Percentiles rank a stretch among this genome's conserved stretches.
Conservation (phyloP, 2,888 invertebrate genomes). For the Ischnura elegans region DNA sequence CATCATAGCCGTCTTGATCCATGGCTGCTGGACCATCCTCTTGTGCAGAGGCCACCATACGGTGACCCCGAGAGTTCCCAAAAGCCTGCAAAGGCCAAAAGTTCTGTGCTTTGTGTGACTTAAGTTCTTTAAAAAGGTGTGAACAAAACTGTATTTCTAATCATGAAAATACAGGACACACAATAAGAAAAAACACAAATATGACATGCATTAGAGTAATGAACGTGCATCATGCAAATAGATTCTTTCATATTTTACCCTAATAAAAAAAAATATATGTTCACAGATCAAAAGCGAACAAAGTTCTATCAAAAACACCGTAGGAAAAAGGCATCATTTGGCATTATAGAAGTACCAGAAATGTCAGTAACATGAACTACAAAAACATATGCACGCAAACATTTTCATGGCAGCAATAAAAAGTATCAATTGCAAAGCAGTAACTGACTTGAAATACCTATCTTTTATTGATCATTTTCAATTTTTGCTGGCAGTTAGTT, state of each 20-base stretch:
- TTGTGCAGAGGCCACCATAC: conserved; percentile 78
- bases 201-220: neutral
- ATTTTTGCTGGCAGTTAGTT: too few relatives aligned
- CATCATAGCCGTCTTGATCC: conserved; percentile 76
- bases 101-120: conserved; percentile 81
- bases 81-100: conserved; percentile 91
- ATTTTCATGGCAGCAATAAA: too few relatives aligned
- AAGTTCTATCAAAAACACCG: too few relatives aligned
- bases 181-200: neutral
- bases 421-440: too few relatives aligned
- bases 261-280: too few relatives aligned
- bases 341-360: too few relatives aligned
- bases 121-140: conserved; percentile 54
- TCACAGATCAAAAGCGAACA: too few relatives aligned
- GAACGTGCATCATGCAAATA: conserved; percentile 46
- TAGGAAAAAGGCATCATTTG: too few relatives aligned
- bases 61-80: conserved; percentile 85
- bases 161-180: neutral
- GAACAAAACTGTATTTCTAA: neutral
- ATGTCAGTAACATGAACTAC: too few relatives aligned
- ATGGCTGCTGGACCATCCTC: conserved; percentile 60
- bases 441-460: too few relatives aligned
- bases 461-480: too few relatives aligned
- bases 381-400: too few relatives aligned
- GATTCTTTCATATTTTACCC: neutral